Evolutionary conservation across 2,888 invertebrate genomes (phyloP).

Genomic region (Ditylenchus weischeri): DNA sequence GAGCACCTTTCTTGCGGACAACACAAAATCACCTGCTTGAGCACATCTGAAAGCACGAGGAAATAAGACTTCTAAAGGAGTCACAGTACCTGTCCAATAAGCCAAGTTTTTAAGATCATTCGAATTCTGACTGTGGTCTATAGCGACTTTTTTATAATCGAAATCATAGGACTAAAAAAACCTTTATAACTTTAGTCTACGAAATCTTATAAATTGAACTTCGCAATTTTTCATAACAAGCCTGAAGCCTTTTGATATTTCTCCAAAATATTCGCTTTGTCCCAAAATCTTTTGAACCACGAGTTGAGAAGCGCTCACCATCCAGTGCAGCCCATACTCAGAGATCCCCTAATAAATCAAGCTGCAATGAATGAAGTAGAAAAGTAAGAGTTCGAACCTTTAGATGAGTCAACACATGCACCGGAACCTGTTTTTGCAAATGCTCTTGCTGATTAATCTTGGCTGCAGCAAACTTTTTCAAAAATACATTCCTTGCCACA

Average conservation of each 20-base stretch:
- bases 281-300: neutral
- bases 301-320: slow-evolving; percentile 12
- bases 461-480: slow-evolving; percentile 27
- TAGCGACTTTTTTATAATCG: too few relatives aligned
- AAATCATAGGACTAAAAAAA: too few relatives aligned
- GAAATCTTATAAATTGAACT: neutral
- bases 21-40: neutral
- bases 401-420: slow-evolving; percentile 26
- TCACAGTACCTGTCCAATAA: too few relatives aligned
- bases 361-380: too few relatives aligned
- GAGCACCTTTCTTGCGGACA: neutral
- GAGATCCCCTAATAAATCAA: slow-evolving; percentile 14
- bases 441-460: slow-evolving; percentile 33
- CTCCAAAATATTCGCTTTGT: neutral
- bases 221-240: neutral
- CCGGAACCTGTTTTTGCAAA: slow-evolving; percentile 28
- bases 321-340: slow-evolving; percentile 29
- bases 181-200: too few relatives aligned
- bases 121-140: too few relatives aligned
- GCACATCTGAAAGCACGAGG: neutral
- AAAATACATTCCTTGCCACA: slow-evolving; percentile 35
- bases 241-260: neutral
- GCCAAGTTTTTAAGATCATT: too few relatives aligned
- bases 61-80: too few relatives aligned
- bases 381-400: slow-evolving; percentile 15